Conservation (phyloP, 2,888 invertebrate genomes). For the Stramonita haemastoma region DNA sequence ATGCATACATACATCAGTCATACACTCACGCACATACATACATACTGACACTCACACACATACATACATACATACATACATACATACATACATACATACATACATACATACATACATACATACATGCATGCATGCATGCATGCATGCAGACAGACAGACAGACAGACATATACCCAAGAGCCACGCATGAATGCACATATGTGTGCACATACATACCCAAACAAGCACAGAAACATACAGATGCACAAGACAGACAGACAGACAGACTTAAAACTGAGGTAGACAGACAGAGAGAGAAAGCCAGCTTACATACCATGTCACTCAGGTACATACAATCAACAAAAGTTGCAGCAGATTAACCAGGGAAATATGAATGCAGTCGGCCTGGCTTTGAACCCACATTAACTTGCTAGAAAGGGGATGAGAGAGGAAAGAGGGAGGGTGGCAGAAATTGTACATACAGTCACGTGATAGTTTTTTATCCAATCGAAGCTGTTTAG, state of each 20-base stretch:
- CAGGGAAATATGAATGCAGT: too few relatives aligned
- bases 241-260: neutral
- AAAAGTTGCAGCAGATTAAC: too few relatives aligned
- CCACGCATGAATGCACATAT: too few relatives aligned
- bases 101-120: conserved; percentile 14
- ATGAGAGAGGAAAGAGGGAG: neutral
- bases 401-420: neutral
- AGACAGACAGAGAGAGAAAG: neutral
- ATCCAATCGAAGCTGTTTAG: too few relatives aligned
- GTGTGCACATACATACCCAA: neutral
- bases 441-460: too few relatives aligned
- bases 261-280: neutral
- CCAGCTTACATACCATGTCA: neutral
- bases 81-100: conserved; percentile 19
- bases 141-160: neutral
- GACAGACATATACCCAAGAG: neutral
- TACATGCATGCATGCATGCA: neutral
- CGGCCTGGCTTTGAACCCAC: too few relatives aligned
- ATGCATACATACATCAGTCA: neutral
- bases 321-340: neutral
- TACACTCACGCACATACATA: neutral
- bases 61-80: conserved; percentile 2
- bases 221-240: neutral
- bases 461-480: too few relatives aligned
- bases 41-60: neutral